A percentile compares a stretch with the other conserved stretches of the same genome.
phyloP scores from a whole-genome alignment of 2,888 invertebrate species.

The Acanthosepion pharaonis region DNA sequence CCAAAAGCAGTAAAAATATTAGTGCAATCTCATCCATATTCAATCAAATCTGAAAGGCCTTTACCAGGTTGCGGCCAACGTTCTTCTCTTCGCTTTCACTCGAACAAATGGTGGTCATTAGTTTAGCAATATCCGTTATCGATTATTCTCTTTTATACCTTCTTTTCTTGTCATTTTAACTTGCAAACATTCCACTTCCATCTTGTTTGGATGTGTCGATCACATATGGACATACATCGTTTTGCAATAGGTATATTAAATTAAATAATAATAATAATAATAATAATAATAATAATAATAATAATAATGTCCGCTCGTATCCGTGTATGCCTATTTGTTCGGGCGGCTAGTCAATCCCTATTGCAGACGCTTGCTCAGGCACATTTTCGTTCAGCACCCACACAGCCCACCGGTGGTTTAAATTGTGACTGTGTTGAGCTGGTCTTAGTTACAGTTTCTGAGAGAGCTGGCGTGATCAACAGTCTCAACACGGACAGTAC shows the following conservation, averaged over 20 bases:
- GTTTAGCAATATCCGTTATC: not conserved
- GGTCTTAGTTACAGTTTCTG: no score
- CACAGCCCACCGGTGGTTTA: no score
- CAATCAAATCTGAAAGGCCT: not conserved
- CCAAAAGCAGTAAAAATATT: not conserved
- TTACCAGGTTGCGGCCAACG: not conserved
- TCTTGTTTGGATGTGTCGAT: not conserved
- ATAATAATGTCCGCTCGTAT: no score
- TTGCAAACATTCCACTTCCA: not conserved
- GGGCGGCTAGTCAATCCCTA: no score
- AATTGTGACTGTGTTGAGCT: no score
- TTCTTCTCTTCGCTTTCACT: not conserved
- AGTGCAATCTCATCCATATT: not conserved
- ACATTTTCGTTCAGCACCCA: no score
- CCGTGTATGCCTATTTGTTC: no score
- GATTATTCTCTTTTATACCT: not conserved
- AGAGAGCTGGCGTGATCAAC: no score
- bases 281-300: no score
- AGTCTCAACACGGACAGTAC: no score
- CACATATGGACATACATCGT: not conserved
- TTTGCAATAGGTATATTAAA: not conserved
- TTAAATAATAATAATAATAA: no score
- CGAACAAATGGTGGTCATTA: conserved; percentile 33
- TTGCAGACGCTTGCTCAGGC: no score
- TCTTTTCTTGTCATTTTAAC: not conserved